phyloP scores from a whole-genome alignment of 2,888 invertebrate species.

The Zygogramma bicolorata region DNA sequence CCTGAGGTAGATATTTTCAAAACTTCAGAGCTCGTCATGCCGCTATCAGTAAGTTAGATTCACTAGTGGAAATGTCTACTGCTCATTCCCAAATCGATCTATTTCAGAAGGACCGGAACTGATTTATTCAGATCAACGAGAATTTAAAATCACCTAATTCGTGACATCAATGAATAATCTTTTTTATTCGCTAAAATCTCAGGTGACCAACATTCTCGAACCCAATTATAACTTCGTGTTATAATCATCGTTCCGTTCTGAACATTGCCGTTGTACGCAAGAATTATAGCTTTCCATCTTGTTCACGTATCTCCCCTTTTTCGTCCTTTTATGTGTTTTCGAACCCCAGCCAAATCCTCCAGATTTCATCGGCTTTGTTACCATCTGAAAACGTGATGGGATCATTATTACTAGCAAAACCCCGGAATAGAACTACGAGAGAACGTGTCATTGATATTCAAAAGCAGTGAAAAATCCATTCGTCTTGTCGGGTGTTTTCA shows the following conservation, averaged over 20 bases:
- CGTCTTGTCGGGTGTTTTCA: background rate
- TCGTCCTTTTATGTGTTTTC: constrained; percentile 1
- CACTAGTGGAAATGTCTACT: no score
- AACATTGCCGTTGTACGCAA: background rate
- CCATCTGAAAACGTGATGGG: background rate
- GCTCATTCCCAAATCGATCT: no score
- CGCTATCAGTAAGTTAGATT: no score
- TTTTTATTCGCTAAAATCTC: background rate
- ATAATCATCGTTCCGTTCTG: background rate
- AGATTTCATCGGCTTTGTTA: constrained; percentile 3
- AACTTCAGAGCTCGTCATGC: no score
- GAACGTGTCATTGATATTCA: background rate
- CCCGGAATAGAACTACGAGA: background rate
- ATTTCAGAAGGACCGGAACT: no score
- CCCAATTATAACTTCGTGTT: background rate
- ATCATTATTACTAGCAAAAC: background rate
- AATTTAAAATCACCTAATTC: background rate
- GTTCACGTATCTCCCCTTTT: background rate
- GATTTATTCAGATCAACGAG: no score
- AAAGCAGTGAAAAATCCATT: background rate
- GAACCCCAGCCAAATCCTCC: background rate
- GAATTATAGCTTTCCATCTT: background rate
- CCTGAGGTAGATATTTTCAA: no score
- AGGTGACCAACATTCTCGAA: background rate
- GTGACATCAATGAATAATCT: no score